Conservation (phyloP, 2,888 invertebrate genomes). For the Athalia rosae region DNA sequence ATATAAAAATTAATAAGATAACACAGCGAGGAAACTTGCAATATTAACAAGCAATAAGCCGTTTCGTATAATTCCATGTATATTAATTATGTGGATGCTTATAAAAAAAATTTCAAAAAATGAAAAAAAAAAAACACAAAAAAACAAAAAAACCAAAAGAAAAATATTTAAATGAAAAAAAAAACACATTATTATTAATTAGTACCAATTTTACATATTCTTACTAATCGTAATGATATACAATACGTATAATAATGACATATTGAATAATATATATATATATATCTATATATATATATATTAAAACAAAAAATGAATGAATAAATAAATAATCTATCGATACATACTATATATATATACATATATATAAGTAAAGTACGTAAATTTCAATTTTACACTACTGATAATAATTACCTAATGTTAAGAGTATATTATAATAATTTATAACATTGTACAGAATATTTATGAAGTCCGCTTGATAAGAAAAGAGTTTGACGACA, state of each 20-base stretch:
- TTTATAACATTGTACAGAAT: conserved; percentile 73
- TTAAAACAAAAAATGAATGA: conserved; percentile 50
- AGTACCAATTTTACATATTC: conserved; percentile 74
- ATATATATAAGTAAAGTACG: conserved; percentile 21
- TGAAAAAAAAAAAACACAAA: conserved; percentile 59
- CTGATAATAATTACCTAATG: conserved; percentile 72
- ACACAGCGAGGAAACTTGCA: conserved; percentile 68
- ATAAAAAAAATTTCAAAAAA: conserved; percentile 62
- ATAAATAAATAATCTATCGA: conserved; percentile 50
- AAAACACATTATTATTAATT: conserved; percentile 59
- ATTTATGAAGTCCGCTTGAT: conserved; percentile 71
- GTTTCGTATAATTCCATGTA: conserved; percentile 70
- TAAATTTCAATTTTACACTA: conserved; percentile 66
- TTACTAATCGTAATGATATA: conserved; percentile 71
- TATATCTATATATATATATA: conserved; percentile 58
- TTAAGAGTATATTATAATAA: conserved; percentile 70
- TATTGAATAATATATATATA: conserved; percentile 67
- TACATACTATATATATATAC: conserved; percentile 50
- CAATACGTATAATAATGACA: conserved; percentile 69
- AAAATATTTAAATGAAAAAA: conserved; percentile 56
- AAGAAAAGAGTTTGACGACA: conserved; percentile 57
- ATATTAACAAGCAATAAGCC: conserved; percentile 72
- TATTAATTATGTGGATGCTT: conserved; percentile 72
- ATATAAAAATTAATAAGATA: conserved; percentile 40
- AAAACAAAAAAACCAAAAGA: conserved; percentile 55